Evolutionary conservation across 2,113 vertebrate species (phyloP), one percentile per base, ranked within the genome.

Genomic region (Etheostoma spectabile): DNA sequence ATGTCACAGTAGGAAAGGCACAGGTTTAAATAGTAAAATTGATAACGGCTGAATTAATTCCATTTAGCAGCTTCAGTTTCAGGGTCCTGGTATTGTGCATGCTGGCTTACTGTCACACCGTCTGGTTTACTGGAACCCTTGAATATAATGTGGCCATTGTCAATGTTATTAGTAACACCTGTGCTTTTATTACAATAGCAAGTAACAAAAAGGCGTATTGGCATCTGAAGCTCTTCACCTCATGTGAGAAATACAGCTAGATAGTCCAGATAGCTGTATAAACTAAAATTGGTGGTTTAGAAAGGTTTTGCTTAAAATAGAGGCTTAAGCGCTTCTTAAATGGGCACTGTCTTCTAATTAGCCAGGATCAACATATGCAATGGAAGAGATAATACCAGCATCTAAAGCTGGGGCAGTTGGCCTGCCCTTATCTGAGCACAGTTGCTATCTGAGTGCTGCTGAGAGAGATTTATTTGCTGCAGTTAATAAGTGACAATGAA

Each of bases 291-390:
- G 10, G 56, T 65, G 61, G 45, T 79, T 75, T 42, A 22, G 67
- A 38, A 65, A 48, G 22, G 64, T 56, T 84, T 72, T 55, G 62
- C 56, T 76, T 63, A 33, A 74, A 81, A 52, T n/a, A 61, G 45
- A 69, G 14, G 49, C 65, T 71, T 70, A 53, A 77, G 49, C 11
- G 6, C 24, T 24, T 51, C 35, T 63, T 45, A 38, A 62, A 71
- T 6, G n/a, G 66, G 46, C 60, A 48, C 27, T 35, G 16, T 55
- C 46, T 74, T 62, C 48, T 70, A 68, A 79, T 88, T 73, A 67
- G 2, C 13, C 1, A 3, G 51, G 60, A 76, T 77, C 67, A 45
- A 27, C 38, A 27, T 64, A 16, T 45, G 10, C 48, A 66, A 10
- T 3, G 55, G 30, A 81, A 59, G 51, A 75, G 51, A 56, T 64